Percentiles rank a stretch among this genome's conserved stretches.
Conservation (phyloP, 1,140 invertebrate genomes). For the Octopus bimaculoides region DNA sequence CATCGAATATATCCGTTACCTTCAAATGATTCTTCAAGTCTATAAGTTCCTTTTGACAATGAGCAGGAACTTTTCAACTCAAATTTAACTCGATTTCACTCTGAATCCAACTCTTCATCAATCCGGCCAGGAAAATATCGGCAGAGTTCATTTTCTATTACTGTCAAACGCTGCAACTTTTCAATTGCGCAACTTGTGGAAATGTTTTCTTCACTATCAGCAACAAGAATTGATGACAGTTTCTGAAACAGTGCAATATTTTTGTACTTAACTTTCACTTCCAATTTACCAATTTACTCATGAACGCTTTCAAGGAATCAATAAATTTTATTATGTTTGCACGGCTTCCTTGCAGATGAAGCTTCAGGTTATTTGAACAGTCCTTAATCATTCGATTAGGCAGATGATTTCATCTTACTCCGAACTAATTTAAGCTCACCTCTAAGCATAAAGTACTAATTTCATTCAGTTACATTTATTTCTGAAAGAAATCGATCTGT, state of each 20-base stretch:
- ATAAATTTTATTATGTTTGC: slow-evolving; percentile 5
- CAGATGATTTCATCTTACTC: too few species aligned
- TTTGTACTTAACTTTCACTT: not conserved
- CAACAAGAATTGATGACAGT: slow-evolving; percentile 5
- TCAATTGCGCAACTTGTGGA: not conserved
- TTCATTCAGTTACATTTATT: too few species aligned
- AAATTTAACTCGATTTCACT: not conserved
- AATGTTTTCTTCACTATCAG: not conserved
- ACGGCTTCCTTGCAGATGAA: not conserved
- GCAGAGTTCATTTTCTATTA: slow-evolving; percentile 1
- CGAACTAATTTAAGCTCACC: too few species aligned
- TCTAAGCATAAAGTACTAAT: too few species aligned
- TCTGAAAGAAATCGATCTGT: too few species aligned
- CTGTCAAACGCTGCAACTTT: not conserved
- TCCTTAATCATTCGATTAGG: too few species aligned
- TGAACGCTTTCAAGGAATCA: slow-evolving; percentile 1
- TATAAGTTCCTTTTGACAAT: not conserved
- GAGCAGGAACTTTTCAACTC: not conserved
- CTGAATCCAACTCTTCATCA: not conserved
- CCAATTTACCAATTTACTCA: slow-evolving; percentile 2
- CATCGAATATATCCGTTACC: not conserved
- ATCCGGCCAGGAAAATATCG: not conserved
- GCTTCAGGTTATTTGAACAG: not conserved
- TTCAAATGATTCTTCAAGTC: not conserved
- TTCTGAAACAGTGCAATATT: slow-evolving; percentile 2